Percentiles rank a stretch among this genome's conserved stretches.
phyloP scores from a whole-genome alignment of 2,113 vertebrate species.

The Cyrtonyx montezumae region DNA sequence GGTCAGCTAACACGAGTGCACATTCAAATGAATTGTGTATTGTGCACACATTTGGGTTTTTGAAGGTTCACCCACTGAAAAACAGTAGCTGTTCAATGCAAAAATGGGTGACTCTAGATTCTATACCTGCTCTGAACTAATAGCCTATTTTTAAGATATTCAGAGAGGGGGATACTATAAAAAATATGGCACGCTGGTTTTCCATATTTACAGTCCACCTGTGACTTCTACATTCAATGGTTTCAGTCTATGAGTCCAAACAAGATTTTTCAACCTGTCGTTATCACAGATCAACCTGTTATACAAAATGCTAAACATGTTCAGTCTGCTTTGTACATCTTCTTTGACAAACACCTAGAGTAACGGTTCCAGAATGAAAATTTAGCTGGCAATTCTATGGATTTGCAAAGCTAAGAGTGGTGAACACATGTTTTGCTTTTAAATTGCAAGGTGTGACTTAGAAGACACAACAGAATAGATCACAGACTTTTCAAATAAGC shows the following conservation, averaged over 20 bases:
- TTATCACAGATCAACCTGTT: background rate
- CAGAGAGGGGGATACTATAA: background rate
- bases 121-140: background rate
- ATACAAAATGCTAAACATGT: slow-evolving; percentile 35
- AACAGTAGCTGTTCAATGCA: background rate
- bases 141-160: background rate
- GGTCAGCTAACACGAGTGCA: background rate
- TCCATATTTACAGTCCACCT: slow-evolving; percentile 40
- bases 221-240: slow-evolving; percentile 41
- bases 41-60: background rate
- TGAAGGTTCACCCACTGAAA: background rate
- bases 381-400: slow-evolving; percentile 35
- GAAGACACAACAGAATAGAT: background rate
- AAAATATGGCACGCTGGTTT: slow-evolving; percentile 32
- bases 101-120: background rate
- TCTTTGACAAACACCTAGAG: slow-evolving; percentile 50
- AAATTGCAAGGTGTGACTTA: background rate
- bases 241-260: slow-evolving; percentile 52
- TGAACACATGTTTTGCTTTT: background rate
- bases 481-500: background rate
- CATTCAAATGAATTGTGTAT: background rate
- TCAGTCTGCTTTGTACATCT: slow-evolving; percentile 39
- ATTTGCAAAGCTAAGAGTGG: background rate
- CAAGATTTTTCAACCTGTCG: slow-evolving; percentile 58
- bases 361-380: slow-evolving; percentile 12